Evolutionary conservation across 2,113 vertebrate genomes (phyloP).

Genomic region (Malurus cyaneus): DNA sequence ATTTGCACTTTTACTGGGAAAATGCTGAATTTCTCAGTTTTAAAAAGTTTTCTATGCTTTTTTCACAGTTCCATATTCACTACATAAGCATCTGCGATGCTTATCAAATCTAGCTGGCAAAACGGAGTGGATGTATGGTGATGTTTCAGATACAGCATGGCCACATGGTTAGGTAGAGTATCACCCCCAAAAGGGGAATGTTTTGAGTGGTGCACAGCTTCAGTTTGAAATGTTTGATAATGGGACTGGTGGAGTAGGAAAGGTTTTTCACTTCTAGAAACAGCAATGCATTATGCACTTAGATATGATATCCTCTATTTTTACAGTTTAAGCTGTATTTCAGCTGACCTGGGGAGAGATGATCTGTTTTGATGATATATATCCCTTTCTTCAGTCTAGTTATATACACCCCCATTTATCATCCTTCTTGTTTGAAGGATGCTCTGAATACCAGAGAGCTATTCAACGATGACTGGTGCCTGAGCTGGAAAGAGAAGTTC

Average conservation of each 20-base stretch:
- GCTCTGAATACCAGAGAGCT: neutral
- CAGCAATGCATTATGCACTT: neutral
- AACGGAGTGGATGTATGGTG: neutral
- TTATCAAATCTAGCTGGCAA: neutral
- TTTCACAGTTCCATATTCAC: neutral
- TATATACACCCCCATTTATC: neutral
- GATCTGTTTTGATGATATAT: neutral
- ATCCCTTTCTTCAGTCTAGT: neutral
- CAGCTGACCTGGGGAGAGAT: neutral
- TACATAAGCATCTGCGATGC: neutral
- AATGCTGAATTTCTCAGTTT: neutral
- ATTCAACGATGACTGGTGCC: neutral
- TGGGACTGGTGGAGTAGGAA: neutral
- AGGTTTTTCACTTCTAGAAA: neutral
- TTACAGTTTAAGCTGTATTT: neutral
- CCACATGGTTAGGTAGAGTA: neutral
- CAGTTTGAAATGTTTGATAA: neutral
- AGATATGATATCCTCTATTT: neutral
- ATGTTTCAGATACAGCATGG: neutral
- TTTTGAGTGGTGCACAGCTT: neutral
- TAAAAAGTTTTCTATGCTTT: neutral
- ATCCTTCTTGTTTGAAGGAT: neutral
- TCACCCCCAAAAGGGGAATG: neutral
- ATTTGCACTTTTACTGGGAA: neutral
- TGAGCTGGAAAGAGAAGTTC: neutral